Percentiles rank a stretch among this genome's conserved stretches.
These are phyloP conservation scores for Engraulis encrasicolus DNA, from an alignment of 2,113 vertebrate species.

Conservation along the genomic window DNA sequence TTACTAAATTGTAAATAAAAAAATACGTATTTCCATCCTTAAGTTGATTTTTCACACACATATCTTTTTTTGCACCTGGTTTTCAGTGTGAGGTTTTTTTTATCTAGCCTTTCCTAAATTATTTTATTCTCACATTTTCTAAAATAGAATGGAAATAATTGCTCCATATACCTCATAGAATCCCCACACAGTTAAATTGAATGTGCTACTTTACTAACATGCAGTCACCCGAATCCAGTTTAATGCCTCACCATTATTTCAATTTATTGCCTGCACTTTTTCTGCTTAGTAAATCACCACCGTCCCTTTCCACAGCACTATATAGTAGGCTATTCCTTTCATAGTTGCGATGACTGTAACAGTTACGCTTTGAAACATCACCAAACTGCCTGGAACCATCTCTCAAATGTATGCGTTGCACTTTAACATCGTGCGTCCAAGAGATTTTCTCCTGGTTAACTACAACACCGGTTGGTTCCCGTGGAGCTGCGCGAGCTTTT, in stretches of 20 bases:
- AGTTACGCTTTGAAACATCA: neutral
- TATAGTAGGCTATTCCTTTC: neutral
- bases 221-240: constrained; percentile 14
- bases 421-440: neutral
- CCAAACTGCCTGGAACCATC: neutral
- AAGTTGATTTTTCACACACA: neutral
- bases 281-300: neutral
- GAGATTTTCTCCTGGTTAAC: neutral
- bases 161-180: neutral
- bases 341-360: neutral
- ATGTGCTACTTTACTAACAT: neutral
- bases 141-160: neutral
- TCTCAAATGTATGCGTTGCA: neutral
- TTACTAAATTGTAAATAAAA: neutral
- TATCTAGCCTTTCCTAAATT: neutral
- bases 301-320: neutral
- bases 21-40: neutral
- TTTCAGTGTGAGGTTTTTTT: too few species aligned
- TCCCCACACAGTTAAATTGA: constrained; percentile 7
- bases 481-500: neutral
- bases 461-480: neutral
- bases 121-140: neutral
- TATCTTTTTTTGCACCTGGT: too few species aligned
- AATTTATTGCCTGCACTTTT: neutral
- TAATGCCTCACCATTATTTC: constrained; percentile 20